Base-by-base conservation (phyloP, 2,888 invertebrate genomes). In the Merodon equestris region DNA sequence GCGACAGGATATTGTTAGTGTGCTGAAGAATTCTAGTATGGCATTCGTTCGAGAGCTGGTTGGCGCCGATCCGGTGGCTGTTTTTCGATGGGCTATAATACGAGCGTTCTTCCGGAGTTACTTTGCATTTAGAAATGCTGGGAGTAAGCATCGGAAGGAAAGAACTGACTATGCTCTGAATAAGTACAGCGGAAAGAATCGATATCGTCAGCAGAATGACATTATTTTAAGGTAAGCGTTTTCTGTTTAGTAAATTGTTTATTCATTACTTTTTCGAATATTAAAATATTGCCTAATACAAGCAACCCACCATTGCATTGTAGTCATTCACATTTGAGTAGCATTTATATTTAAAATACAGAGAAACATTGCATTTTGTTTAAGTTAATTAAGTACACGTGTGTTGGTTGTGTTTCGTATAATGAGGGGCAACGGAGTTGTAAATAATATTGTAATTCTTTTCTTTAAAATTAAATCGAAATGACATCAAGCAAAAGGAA, bases 31-130 rank as follows among this genome's bases (percentile, higher is more conserved):
- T 89, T 96, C 96, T 70, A 96, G 95, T 68, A 92, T 96, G 88
- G 95, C 97, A 0, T 97, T 98, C 88, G 97, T 98, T 3, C 91
- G 97, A 44, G 97, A 98, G 88, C 90, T 98, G 72, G 97, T 97
- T 48, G 97, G 97, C 3, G 95, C 95, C 3, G 97, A 97, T 90
- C 97, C 97, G 0, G 96, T 97, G 0, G 97, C 97, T 1, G 96
- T 96, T 19, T 97, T 96, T 86, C 92, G 97, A 66, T 97, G 97
- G 97, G 97, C 97, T 9, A 96, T 97, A 83, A 93, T 97, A 14
- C 91, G 97, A 76, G 96, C 97, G 0, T 96, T 97, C 90, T 96
- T 96, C 88, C 92, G 96, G 82, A 96, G 96, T 13, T 95, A 96
- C 89, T 96, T 96, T 89, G 96, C 97, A 9, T 97, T 97, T 89